Percentiles rank a stretch among this genome's conserved stretches.
These are phyloP conservation scores for Bombus balteatus DNA, from an alignment of 1,140 invertebrate genomes.

Conservation along the genomic window DNA sequence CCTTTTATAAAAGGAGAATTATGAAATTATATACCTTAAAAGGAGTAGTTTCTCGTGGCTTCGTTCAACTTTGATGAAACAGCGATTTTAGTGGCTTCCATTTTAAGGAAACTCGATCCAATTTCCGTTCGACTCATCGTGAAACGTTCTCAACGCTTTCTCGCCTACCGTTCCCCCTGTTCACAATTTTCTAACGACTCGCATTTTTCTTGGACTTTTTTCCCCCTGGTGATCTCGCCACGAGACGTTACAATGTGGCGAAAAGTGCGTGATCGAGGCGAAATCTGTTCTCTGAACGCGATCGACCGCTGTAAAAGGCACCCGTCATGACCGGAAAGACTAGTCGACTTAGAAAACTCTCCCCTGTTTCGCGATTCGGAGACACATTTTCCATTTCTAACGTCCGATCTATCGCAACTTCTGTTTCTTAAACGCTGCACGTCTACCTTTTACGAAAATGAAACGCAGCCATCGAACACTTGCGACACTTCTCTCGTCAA, in stretches of 20 bases:
- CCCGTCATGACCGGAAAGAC: slow-evolving; percentile 60
- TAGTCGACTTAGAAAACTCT: slow-evolving; percentile 73
- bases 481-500: background rate
- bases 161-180: slow-evolving; percentile 40
- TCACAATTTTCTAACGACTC: slow-evolving; percentile 43
- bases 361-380: slow-evolving; percentile 54
- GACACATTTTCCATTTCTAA: slow-evolving; percentile 59
- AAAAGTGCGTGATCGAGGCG: slow-evolving; percentile 28
- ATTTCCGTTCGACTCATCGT: slow-evolving; percentile 49
- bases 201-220: slow-evolving; percentile 29
- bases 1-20: background rate
- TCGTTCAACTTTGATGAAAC: background rate
- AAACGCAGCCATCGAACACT: background rate
- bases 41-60: background rate
- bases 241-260: background rate
- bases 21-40: slow-evolving; percentile 5
- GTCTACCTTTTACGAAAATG: background rate
- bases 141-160: slow-evolving; percentile 60
- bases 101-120: slow-evolving; percentile 46
- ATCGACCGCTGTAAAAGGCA: slow-evolving; percentile 64
- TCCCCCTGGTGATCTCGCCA: background rate
- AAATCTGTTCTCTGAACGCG: slow-evolving; percentile 55
- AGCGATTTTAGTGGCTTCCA: background rate
- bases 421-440: slow-evolving; percentile 5
- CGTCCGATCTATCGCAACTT: slow-evolving; percentile 54